A percentile compares a stretch with the other conserved stretches of the same genome.
phyloP scores from a whole-genome alignment of 2,888 invertebrate species.

The Spicauda simplicius region DNA sequence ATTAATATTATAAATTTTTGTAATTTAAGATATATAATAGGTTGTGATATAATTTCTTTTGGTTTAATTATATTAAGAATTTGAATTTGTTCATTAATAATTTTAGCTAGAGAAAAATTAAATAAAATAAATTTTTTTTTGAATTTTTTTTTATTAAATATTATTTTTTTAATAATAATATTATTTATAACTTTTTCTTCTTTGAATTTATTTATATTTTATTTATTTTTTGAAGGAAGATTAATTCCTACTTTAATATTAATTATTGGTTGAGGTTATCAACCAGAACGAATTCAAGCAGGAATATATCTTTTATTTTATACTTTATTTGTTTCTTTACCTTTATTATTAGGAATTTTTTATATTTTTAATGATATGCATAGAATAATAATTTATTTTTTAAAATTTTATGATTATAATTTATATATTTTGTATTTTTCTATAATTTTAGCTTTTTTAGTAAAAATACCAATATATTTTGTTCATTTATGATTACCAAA shows the following conservation, averaged over 20 bases:
- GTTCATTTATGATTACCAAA: constrained; percentile 89
- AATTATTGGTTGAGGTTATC: constrained; percentile 88
- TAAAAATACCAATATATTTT: constrained; percentile 89
- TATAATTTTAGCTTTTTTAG: constrained; percentile 87
- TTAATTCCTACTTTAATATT: constrained; percentile 88
- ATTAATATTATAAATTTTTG: constrained; percentile 62
- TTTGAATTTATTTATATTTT: constrained; percentile 87
- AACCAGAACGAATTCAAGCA: constrained; percentile 88
- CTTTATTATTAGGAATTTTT: constrained; percentile 85
- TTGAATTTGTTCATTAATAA: constrained; percentile 86
- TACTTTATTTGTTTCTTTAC: constrained; percentile 88
- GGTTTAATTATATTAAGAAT: constrained; percentile 83
- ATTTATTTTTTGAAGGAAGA: constrained; percentile 89
- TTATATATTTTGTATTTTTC: constrained; percentile 81
- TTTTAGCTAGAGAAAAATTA: constrained; percentile 83
- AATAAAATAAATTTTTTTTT: constrained; percentile 70
- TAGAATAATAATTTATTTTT: constrained; percentile 82
- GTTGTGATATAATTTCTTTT: constrained; percentile 82
- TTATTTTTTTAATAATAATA: constrained; percentile 81
- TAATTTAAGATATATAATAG: constrained; percentile 73
- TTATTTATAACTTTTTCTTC: constrained; percentile 84
- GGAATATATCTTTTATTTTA: constrained; percentile 89
- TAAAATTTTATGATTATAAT: constrained; percentile 69
- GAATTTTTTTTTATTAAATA: constrained; percentile 80
- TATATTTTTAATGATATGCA: constrained; percentile 70